Percentiles rank a stretch among this genome's conserved stretches.
These are phyloP conservation scores for Pomacea canaliculata DNA, from an alignment of 2,888 invertebrate species.

Conservation along the genomic window DNA sequence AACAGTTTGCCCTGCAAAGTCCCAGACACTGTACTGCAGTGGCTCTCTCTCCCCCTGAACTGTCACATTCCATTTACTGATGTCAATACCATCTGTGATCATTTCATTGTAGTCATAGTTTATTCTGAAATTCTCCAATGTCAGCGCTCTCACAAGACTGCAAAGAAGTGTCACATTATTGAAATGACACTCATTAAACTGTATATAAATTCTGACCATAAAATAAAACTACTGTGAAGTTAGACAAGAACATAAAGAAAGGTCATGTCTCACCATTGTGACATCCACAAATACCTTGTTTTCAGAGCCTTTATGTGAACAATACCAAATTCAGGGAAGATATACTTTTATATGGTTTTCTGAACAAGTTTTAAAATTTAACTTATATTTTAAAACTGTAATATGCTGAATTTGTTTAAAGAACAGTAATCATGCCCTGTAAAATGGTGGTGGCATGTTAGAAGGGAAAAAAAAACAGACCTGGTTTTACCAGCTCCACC, in stretches of 20 bases:
- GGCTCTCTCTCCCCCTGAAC: constrained; percentile 34
- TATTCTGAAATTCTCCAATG: constrained; percentile 39
- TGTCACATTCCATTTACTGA: constrained; percentile 61
- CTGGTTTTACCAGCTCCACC: constrained; percentile 71
- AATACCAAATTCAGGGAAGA: too few species aligned
- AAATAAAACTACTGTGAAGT: background rate
- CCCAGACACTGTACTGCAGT: constrained; percentile 62
- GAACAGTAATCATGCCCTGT: too few species aligned
- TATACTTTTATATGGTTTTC: too few species aligned
- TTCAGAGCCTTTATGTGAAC: too few species aligned
- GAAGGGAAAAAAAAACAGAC: constrained; percentile 34
- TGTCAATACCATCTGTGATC: constrained; percentile 70
- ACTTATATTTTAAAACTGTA: too few species aligned
- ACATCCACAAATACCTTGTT: too few species aligned
- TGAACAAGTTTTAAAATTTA: too few species aligned
- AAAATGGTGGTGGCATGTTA: too few species aligned
- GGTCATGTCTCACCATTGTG: too few species aligned
- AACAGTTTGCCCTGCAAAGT: constrained; percentile 69
- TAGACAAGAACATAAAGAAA: background rate
- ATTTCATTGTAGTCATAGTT: constrained; percentile 48
- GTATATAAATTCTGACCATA: background rate
- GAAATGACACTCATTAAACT: background rate
- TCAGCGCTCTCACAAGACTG: constrained; percentile 63
- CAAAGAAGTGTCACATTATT: background rate
- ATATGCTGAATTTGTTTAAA: too few species aligned